These are phyloP conservation scores for Cloeon dipterum DNA, from an alignment of 2,888 invertebrate species.

Conservation along the genomic window DNA sequence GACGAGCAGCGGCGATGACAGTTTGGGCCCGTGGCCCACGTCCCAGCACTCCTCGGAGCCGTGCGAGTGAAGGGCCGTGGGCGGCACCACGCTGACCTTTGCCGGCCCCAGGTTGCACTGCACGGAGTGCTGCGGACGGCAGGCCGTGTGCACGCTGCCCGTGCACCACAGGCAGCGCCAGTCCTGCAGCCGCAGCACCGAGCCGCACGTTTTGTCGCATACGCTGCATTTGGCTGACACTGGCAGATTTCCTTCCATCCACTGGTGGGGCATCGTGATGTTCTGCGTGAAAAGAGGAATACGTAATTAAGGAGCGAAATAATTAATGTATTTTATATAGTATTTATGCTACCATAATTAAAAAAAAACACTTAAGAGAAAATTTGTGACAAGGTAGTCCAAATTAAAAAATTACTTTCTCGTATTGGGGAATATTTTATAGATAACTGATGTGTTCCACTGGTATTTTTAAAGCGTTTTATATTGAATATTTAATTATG, in stretches of 20 bases:
- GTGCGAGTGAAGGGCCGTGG: constrained; percentile 56
- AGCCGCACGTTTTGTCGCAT: constrained; percentile 93
- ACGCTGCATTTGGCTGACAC: constrained; percentile 80
- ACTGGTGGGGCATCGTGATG: constrained; percentile 91
- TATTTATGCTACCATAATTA: too few relatives aligned
- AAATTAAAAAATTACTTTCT: too few relatives aligned
- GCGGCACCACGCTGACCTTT: constrained; percentile 82
- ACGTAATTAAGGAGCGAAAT: too few relatives aligned
- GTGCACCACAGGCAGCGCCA: constrained; percentile 95
- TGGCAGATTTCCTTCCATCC: constrained; percentile 93
- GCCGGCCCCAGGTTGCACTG: constrained; percentile 73
- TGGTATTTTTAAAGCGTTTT: too few relatives aligned
- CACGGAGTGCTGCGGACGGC: constrained; percentile 53
- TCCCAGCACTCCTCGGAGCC: constrained; percentile 77
- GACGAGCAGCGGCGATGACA: constrained; percentile 65
- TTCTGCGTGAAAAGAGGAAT: constrained; percentile 35
- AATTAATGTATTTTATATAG: too few relatives aligned
- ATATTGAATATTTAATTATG: too few relatives aligned
- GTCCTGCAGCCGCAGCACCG: constrained; percentile 81
- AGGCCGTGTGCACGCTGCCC: constrained; percentile 74
- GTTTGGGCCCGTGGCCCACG: constrained; percentile 38
- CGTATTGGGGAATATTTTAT: too few relatives aligned
- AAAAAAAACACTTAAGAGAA: too few relatives aligned
- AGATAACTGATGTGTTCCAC: too few relatives aligned
- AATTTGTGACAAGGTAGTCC: too few relatives aligned